Evolutionary conservation across 2,888 invertebrate genomes (phyloP).

Genomic region (Drosophila antonietae): DNA sequence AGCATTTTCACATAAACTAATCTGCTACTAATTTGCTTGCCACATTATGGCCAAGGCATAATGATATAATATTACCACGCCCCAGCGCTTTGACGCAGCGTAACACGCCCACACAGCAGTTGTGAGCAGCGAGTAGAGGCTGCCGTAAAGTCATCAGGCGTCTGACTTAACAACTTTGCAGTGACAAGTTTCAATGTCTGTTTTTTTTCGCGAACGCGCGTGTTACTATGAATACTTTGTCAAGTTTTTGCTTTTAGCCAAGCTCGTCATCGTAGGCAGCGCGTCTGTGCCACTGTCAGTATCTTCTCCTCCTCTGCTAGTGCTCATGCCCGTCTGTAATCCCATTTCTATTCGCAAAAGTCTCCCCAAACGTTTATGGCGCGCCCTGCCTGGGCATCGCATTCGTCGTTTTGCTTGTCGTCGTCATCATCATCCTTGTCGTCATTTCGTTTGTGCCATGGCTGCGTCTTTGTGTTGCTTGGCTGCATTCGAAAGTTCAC

Average conservation of each 20-base stretch:
- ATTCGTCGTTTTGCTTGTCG: not conserved
- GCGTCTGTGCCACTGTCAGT: not conserved
- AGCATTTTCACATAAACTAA: constrained; percentile 28
- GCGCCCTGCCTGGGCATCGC: constrained; percentile 10
- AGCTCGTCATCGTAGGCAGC: constrained; percentile 36
- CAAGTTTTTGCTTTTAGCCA: constrained; percentile 70
- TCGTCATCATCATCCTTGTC: constrained; percentile 22
- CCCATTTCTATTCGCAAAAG: constrained; percentile 7
- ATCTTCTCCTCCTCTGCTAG: not conserved
- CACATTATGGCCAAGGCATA: constrained; percentile 39
- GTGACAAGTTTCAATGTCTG: constrained; percentile 73
- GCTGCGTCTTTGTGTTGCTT: constrained; percentile 36
- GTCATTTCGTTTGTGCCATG: constrained; percentile 30
- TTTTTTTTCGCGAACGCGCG: constrained; percentile 44
- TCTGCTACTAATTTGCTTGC: constrained; percentile 49
- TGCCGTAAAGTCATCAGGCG: constrained; percentile 73
- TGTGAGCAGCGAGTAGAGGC: constrained; percentile 18
- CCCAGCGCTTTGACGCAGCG: constrained; percentile 41
- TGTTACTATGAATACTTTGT: constrained; percentile 75
- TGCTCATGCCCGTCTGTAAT: constrained; percentile 28
- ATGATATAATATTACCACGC: constrained; percentile 59
- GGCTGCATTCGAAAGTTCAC: constrained; percentile 53
- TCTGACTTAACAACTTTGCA: constrained; percentile 79
- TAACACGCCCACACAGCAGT: constrained; percentile 62
- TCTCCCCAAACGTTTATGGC: constrained; percentile 15